Base-by-base conservation (phyloP, 2,888 invertebrate genomes). In the Pseudolycoriella hygida region DNA sequence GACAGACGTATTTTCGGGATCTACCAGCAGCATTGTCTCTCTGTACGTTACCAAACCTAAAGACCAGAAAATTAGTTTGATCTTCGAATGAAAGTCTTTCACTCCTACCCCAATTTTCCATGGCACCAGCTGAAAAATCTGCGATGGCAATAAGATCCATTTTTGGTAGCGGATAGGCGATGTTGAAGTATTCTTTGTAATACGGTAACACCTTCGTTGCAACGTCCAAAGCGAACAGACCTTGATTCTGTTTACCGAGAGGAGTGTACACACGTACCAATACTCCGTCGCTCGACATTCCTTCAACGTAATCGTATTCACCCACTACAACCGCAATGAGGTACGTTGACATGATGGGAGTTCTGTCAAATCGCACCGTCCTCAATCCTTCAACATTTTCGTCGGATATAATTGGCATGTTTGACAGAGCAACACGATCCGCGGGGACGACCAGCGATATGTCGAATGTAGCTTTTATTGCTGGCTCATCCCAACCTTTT, bases 131-230 rank as follows among this genome's bases (percentile, higher is more conserved):
- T 45, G 88, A 82, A 60, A 96, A 94, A 61, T 96, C 96, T 3
- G 93, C 84, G 57, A 97, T 87, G 10, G 96, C 94, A 55, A 97
- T 89, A 46, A 96, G 72, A 67, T 97, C 97, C 64, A 94, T 86
- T 65, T 97, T 97, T 17, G 94, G 93, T 51, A 97, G 67, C 1
- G 94, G 93, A 68, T 94, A 96, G 1, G 89, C 83, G 56, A 96
- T 85, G 50, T 86, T 79, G 65, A 97, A 97, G 64, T 94, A 97
- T 45, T 88, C 79, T 55, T 90, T 88, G 67, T 93, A 97, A 59
- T 86, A 97, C 1, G 93, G 89, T 46, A 97, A 67, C 15, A 89
- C 87, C 66, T 84, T 82, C 2, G 82, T 80, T n/a, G 93, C 86
- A 8, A 94, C 87, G 61, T 93, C 83, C 31, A 97, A 64, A 2